phyloP scores from a whole-genome alignment of 2,797 vertebrate genomes.

The Poecilia wingei region DNA sequence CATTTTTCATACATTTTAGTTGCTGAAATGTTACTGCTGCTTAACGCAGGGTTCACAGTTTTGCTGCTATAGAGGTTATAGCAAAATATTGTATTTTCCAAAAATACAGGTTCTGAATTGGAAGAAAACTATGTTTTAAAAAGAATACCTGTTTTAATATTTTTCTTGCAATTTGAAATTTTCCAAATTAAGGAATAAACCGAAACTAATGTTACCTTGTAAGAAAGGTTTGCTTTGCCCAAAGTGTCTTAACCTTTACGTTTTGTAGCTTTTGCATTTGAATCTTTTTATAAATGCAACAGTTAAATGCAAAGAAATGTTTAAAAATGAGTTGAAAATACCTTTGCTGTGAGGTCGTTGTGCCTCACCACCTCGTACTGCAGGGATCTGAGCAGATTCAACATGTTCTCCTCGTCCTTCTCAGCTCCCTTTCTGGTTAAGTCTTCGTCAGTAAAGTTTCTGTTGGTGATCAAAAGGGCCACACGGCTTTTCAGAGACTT shows the following conservation, averaged over 20 bases:
- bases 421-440: conserved; percentile 73
- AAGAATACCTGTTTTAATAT: background rate
- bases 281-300: background rate
- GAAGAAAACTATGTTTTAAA: background rate
- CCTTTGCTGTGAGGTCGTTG: conserved; percentile 77
- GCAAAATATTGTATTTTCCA: background rate
- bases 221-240: background rate
- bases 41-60: background rate
- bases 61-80: background rate
- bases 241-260: background rate
- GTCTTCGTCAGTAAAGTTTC: conserved; percentile 44
- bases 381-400: conserved; percentile 70
- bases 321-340: conserved; percentile 42
- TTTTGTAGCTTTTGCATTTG: background rate
- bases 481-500: conserved; percentile 58
- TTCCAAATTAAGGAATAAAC: background rate
- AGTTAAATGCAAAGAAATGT: background rate
- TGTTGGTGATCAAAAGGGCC: conserved; percentile 88
- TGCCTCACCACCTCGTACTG: conserved; percentile 75
- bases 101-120: background rate
- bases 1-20: background rate
- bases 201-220: background rate
- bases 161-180: background rate
- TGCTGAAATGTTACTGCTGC: background rate
- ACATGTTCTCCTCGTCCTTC: conserved; percentile 78